Conservation (phyloP, 2,797 vertebrate species). For the Harpagifer antarcticus region DNA sequence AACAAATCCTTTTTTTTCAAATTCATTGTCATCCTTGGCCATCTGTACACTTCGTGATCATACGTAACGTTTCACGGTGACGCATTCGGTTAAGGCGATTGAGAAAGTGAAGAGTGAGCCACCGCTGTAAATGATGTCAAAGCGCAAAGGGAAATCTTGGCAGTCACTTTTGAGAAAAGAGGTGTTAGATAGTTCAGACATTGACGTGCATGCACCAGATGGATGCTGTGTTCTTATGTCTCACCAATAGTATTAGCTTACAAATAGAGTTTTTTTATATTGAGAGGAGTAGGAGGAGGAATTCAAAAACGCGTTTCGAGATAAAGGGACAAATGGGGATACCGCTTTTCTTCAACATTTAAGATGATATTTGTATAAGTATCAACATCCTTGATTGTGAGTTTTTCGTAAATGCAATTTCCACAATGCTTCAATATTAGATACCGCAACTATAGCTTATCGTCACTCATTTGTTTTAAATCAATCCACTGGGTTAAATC, state of each 20-base stretch:
- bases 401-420: conserved; percentile 1
- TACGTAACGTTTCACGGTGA: conserved; percentile 43
- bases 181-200: conserved; percentile 50
- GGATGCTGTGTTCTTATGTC: conserved; percentile 58
- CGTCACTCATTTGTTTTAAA: conserved; percentile 30
- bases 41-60: conserved; percentile 42
- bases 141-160: conserved; percentile 52
- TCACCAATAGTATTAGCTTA: conserved; percentile 46
- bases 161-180: conserved; percentile 40
- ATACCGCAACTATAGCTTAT: conserved; percentile 9
- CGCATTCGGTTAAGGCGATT: conserved; percentile 39
- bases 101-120: conserved; percentile 27
- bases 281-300: conserved; percentile 42
- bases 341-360: conserved; percentile 2
- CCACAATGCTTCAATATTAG: not conserved
- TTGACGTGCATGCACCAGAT: conserved; percentile 70
- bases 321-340: conserved; percentile 38
- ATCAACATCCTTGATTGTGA: conserved; percentile 19
- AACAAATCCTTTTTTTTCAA: conserved; percentile 25
- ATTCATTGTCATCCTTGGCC: not conserved
- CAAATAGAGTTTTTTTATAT: conserved; percentile 42
- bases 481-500: conserved; percentile 32
- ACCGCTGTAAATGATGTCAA: conserved; percentile 67
- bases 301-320: conserved; percentile 12
- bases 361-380: conserved; percentile 3